These are phyloP conservation scores for Cheirogaleus major DNA, from an alignment of 2,797 vertebrate species.

Conservation along the genomic window DNA sequence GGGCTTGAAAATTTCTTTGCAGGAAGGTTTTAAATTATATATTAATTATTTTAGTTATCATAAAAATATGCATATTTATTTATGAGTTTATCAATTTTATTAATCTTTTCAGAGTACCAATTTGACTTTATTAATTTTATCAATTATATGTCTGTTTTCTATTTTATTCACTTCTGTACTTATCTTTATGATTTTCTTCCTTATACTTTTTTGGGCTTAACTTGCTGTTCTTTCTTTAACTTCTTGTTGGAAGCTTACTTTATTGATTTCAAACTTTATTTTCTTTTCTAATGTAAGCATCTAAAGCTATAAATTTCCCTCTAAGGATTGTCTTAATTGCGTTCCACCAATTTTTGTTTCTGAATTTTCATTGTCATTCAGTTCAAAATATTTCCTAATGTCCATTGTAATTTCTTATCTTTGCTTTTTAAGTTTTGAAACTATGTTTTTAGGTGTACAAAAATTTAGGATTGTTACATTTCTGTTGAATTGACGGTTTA, in stretches of 20 bases:
- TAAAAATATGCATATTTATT: neutral
- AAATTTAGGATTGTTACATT: neutral
- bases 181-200: neutral
- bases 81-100: neutral
- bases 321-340: neutral
- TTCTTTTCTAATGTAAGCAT: neutral
- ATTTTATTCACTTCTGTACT: neutral
- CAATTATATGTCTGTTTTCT: neutral
- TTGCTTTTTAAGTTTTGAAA: conserved; percentile 6
- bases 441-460: neutral
- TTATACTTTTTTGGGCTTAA: neutral
- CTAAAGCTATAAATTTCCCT: neutral
- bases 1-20: neutral
- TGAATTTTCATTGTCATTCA: neutral
- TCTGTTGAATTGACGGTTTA: neutral
- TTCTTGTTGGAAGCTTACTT: neutral
- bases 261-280: neutral
- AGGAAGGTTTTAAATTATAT: neutral
- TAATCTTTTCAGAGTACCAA: neutral
- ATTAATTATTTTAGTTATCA: neutral
- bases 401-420: conserved; percentile 28
- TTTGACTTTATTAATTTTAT: neutral
- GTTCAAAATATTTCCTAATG: conserved; percentile 21
- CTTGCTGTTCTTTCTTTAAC: neutral
- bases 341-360: neutral